Evolutionary conservation across 2,113 vertebrate genomes (phyloP).

Genomic region (Phycodurus eques): DNA sequence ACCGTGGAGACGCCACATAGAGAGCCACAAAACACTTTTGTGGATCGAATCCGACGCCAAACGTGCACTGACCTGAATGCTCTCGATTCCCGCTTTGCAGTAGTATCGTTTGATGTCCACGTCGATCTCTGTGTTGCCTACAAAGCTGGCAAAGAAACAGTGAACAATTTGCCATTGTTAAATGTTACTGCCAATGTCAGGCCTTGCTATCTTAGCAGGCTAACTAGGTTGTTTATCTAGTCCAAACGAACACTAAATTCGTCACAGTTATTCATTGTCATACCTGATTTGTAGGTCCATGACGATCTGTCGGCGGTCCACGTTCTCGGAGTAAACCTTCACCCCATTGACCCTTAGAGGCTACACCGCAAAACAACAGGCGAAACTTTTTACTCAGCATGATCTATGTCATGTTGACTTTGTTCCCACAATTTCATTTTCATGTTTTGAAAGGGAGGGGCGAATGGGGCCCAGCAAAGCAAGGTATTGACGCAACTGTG

Average conservation of each 20-base stretch:
- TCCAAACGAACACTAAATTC: neutral
- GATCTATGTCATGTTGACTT: neutral
- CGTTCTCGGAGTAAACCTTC: slow-evolving; percentile 95
- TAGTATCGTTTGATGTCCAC: slow-evolving; percentile 96
- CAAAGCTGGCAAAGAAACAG: slow-evolving; percentile 78
- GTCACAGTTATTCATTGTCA: neutral
- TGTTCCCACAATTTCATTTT: too few relatives aligned
- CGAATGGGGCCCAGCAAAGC: too few relatives aligned
- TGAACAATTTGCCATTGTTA: neutral
- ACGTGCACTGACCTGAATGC: slow-evolving; percentile 84
- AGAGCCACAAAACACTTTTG: slow-evolving; percentile 9
- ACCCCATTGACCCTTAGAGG: slow-evolving; percentile 94
- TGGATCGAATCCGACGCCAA: neutral
- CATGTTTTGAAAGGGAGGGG: too few relatives aligned
- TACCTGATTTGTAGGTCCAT: slow-evolving; percentile 97
- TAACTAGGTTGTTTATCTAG: neutral
- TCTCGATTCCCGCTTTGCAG: slow-evolving; percentile 96
- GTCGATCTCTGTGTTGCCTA: slow-evolving; percentile 94
- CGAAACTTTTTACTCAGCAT: neutral
- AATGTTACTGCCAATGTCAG: neutral
- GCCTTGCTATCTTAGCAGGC: neutral
- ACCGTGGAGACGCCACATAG: slow-evolving; percentile 37
- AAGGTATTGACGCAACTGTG: too few relatives aligned
- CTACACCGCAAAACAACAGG: slow-evolving; percentile 65
- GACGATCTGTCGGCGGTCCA: slow-evolving; percentile 96